Conservation (phyloP, 92 coral and sea anemone species). For the Palythoa grandis region DNA sequence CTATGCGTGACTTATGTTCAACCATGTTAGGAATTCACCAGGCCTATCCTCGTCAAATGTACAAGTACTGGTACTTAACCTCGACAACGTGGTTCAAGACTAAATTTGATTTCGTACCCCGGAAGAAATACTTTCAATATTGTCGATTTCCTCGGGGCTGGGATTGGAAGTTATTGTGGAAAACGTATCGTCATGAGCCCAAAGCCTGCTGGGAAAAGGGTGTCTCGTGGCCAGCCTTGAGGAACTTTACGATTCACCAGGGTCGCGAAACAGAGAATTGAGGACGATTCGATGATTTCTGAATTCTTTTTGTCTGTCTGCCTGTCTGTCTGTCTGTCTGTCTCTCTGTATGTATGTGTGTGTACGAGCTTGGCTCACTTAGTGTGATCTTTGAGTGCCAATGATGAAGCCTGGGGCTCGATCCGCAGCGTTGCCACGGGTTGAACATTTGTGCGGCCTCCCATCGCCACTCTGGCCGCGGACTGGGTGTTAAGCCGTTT, state of each 20-base stretch:
- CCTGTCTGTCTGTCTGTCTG: no score
- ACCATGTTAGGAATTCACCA: slow-evolving; percentile 60
- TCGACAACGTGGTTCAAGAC: slow-evolving; percentile 51
- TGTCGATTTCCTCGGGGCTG: slow-evolving; percentile 53
- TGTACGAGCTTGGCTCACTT: no score
- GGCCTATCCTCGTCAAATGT: slow-evolving; percentile 59
- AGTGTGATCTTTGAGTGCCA: no score
- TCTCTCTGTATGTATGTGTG: no score
- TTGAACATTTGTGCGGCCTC: no score
- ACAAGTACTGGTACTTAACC: slow-evolving; percentile 55
- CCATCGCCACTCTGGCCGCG: no score
- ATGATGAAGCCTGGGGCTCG: no score
- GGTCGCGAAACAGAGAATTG: slow-evolving; percentile 25
- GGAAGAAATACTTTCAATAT: slow-evolving; percentile 47
- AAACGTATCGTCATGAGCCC: slow-evolving; percentile 50
- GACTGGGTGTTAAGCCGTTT: no score
- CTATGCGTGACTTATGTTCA: slow-evolving; percentile 37
- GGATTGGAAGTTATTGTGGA: slow-evolving; percentile 56
- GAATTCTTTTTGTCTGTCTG: no score
- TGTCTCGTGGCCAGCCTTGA: slow-evolving; percentile 43
- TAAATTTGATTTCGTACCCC: slow-evolving; percentile 21
- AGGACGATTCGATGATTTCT: not conserved
- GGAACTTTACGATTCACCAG: slow-evolving; percentile 21
- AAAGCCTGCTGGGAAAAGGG: slow-evolving; percentile 63
- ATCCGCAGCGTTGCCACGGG: no score